phyloP scores from a whole-genome alignment of 1,140 invertebrate genomes.

The Meloidogyne floridensis region DNA sequence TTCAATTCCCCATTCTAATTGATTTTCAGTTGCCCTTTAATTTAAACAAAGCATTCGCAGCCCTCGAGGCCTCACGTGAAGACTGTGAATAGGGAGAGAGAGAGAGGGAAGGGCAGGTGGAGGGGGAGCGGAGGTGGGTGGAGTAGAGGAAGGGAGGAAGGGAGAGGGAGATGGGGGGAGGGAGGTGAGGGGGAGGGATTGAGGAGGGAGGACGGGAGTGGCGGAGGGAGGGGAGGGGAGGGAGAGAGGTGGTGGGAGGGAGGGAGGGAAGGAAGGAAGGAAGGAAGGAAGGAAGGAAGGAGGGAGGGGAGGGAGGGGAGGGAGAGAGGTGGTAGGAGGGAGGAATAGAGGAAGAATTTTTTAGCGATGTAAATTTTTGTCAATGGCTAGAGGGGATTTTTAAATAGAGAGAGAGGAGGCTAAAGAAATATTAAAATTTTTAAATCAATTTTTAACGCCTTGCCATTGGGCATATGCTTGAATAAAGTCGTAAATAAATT shows the following conservation, averaged over 20 bases:
- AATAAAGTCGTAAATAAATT: too few relatives aligned
- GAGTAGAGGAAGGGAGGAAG: not conserved
- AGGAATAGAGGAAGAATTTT: conserved; percentile 12
- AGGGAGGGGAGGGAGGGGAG: not conserved
- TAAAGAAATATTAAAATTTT: too few relatives aligned
- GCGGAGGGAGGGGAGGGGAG: not conserved
- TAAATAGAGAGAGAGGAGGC: too few relatives aligned
- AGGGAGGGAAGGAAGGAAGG: not conserved
- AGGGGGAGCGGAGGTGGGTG: not conserved
- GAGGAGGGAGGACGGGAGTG: not conserved
- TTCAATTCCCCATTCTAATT: too few relatives aligned
- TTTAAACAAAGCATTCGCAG: too few relatives aligned
- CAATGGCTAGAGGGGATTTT: too few relatives aligned
- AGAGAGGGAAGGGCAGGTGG: conserved; percentile 7
- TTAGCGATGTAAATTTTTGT: too few relatives aligned
- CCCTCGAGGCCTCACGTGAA: too few relatives aligned
- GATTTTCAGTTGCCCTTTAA: too few relatives aligned
- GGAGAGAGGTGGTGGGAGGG: not conserved
- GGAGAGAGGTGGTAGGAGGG: not conserved
- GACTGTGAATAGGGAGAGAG: not conserved
- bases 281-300: not conserved
- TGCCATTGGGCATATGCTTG: too few relatives aligned
- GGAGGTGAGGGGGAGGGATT: conserved; percentile 13
- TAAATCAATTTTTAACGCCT: too few relatives aligned
- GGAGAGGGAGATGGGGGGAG: not conserved